These are phyloP conservation scores for Hydrotaea cyrtoneurina DNA, from an alignment of 2,888 invertebrate genomes.

Conservation along the genomic window DNA sequence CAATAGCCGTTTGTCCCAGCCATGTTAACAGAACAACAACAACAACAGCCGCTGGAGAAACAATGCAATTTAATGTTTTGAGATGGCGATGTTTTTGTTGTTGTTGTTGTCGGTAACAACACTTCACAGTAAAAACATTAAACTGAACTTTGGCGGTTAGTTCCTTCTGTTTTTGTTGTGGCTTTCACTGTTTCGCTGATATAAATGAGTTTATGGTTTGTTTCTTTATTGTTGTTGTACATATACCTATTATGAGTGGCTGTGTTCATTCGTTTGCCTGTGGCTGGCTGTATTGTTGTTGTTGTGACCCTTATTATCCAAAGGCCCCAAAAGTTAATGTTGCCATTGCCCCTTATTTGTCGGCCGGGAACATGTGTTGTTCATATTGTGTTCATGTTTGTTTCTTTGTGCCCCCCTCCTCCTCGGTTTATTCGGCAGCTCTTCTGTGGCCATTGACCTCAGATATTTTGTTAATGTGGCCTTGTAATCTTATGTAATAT, in stretches of 20 bases:
- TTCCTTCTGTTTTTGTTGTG: constrained; percentile 9
- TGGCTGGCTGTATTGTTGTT: background rate
- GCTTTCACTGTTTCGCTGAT: constrained; percentile 6
- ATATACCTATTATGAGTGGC: constrained; percentile 4
- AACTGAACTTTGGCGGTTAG: constrained; percentile 26
- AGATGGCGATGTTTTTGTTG: background rate
- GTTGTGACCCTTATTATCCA: constrained; percentile 64
- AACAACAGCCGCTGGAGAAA: background rate
- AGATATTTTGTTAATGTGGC: constrained; percentile 54
- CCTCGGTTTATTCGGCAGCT: too few species aligned
- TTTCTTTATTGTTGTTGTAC: background rate
- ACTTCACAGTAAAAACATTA: background rate
- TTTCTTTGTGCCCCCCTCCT: background rate
- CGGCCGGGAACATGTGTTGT: constrained; percentile 12
- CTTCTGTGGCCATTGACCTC: constrained; percentile 51
- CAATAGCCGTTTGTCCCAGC: background rate
- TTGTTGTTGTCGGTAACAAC: too few species aligned
- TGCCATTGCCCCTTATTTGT: constrained; percentile 27
- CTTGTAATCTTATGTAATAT: constrained; percentile 65
- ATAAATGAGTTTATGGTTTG: constrained; percentile 26
- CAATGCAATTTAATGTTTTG: constrained; percentile 22
- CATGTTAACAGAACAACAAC: constrained; percentile 19
- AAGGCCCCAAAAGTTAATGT: constrained; percentile 66
- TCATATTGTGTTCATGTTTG: background rate
- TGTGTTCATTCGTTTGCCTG: background rate